A percentile compares a stretch with the other conserved stretches of the same genome.
Evolutionary conservation across 2,888 invertebrate genomes (phyloP).

Genomic region (Drosophila ustulata): DNA sequence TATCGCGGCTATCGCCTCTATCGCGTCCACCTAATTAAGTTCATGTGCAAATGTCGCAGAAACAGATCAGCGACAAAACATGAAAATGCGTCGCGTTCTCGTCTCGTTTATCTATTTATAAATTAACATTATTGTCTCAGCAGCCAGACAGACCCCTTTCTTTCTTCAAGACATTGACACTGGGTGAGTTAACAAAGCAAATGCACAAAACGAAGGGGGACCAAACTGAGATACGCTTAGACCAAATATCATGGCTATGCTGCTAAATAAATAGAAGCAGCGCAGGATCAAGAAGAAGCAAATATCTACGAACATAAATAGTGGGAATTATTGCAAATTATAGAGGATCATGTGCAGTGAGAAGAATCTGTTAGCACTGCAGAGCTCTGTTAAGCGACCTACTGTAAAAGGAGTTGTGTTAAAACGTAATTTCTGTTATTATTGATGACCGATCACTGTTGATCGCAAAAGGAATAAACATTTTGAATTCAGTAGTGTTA

Average conservation of each 20-base stretch:
- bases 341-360: neutral
- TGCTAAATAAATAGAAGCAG: neutral
- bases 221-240: neutral
- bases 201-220: neutral
- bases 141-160: slow-evolving; percentile 7
- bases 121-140: slow-evolving; percentile 39
- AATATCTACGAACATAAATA: neutral
- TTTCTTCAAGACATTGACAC: slow-evolving; percentile 25
- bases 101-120: slow-evolving; percentile 65
- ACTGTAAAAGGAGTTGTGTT: neutral
- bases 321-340: neutral
- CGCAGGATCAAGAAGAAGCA: neutral
- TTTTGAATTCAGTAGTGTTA: neutral
- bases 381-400: neutral
- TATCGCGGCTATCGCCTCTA: slow-evolving; percentile 30
- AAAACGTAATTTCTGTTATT: neutral
- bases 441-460: neutral
- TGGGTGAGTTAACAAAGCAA: slow-evolving; percentile 49
- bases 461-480: neutral
- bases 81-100: slow-evolving; percentile 48
- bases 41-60: slow-evolving; percentile 56
- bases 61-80: slow-evolving; percentile 47
- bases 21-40: slow-evolving; percentile 59
- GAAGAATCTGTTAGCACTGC: neutral
- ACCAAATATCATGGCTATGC: neutral